Evolutionary conservation across 2,113 vertebrate species (phyloP), one percentile per base, ranked within the genome.

Genomic region (Girardinichthys multiradiatus): DNA sequence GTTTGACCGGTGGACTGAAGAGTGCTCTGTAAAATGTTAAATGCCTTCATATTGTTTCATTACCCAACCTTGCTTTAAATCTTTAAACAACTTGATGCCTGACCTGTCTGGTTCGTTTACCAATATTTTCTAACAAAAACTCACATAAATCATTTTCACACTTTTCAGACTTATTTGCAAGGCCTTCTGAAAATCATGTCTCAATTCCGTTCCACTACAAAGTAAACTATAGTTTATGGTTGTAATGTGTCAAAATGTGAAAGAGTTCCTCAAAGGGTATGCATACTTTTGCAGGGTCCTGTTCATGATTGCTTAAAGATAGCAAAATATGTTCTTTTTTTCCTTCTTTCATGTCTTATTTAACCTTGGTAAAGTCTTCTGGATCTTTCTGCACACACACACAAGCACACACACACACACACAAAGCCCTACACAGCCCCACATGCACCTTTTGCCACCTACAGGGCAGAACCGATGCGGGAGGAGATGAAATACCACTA

Each of bases 401-500:
- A n/a, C n/a, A n/a, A n/a, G n/a, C n/a, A 64, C 74, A 60, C 73
- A 67, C 57, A 64, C 48, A 48, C 57, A 67, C 54, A 51, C 64
- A 69, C 54, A 70, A 35, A n/a, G 7, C 19, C 7, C 48, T 24
- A 24, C 21, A 10, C 21, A n/a, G 21, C 21, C 7, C 61, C 33
- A 79, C 72, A 81, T 33, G 81, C 67, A 65, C 83, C 57, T 81
- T 70, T 63, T 79, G 81, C 82, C 84, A 81, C 87, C 89, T 80
- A 72, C 78, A 89, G 89, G 88, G 83, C 84, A 86, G 79, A 91
- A 86, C 83, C 77, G 89, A 92, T 89, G 88, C 88, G 83, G 85
- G 84, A 87, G 76, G 82, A 92, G 91, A 92, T 92, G 90, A 92
- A 90, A 90, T 87, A 86, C 78, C 79, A 88, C 68, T 74, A 84